A percentile compares a stretch with the other conserved stretches of the same genome.
These are phyloP conservation scores for Scaptodrosophila lebanonensis DNA, from an alignment of 1,140 invertebrate genomes.

Conservation along the genomic window DNA sequence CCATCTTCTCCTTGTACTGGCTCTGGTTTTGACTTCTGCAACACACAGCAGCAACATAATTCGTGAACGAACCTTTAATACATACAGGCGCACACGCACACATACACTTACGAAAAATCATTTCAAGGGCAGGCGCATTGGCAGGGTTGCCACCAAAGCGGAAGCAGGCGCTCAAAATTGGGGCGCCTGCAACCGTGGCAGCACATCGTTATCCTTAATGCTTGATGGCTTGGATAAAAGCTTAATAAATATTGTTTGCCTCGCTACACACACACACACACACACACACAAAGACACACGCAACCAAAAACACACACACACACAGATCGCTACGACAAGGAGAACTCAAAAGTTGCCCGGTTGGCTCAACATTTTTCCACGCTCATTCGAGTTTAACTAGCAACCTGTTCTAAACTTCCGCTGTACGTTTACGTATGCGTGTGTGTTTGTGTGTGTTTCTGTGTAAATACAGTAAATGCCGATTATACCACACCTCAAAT, in stretches of 20 bases:
- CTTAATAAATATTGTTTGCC: conserved; percentile 63
- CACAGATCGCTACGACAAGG: conserved; percentile 19
- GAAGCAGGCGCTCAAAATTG: neutral
- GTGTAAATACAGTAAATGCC: neutral
- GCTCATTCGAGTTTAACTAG: conserved; percentile 5
- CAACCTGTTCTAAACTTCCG: conserved; percentile 13
- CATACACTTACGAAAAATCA: neutral
- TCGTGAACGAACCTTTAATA: neutral
- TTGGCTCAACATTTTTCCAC: too few species aligned
- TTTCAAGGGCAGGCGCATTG: conserved; percentile 2
- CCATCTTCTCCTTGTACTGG: neutral
- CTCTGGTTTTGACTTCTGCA: neutral
- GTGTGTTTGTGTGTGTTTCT: neutral
- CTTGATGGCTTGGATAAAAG: conserved; percentile 70
- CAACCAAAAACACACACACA: conserved; percentile 9
- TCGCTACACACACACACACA: conserved; percentile 23
- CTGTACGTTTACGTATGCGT: neutral
- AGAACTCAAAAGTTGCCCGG: conserved; percentile 25
- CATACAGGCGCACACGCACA: neutral
- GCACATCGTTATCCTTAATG: conserved; percentile 64
- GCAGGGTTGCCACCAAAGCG: conserved; percentile 7
- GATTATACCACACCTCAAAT: too few species aligned
- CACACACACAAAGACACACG: conserved; percentile 5
- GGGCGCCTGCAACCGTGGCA: conserved; percentile 15
- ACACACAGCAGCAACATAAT: neutral